Percentiles rank a stretch among this genome's conserved stretches.
Conservation (phyloP, 1,140 invertebrate genomes). For the Asbolus verrucosus region DNA sequence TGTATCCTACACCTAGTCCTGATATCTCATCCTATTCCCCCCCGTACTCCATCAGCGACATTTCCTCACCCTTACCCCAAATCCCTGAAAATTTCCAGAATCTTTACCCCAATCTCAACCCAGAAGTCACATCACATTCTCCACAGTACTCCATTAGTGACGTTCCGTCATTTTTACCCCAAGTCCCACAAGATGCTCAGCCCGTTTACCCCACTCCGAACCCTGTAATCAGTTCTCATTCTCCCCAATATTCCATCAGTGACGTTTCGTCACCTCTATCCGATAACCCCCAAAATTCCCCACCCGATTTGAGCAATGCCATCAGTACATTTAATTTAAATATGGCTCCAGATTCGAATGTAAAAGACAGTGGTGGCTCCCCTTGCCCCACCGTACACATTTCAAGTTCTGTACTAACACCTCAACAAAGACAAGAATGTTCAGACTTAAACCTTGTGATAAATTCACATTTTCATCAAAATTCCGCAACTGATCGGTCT, state of each 20-base stretch:
- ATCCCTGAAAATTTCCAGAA: conserved; percentile 46
- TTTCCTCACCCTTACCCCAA: conserved; percentile 17
- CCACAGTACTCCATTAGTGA: conserved; percentile 55
- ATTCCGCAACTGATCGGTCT: conserved; percentile 47
- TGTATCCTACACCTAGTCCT: conserved; percentile 58
- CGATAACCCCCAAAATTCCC: neutral
- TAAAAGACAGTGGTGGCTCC: conserved; percentile 37
- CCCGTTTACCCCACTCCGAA: too few species aligned
- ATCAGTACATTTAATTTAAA: conserved; percentile 57
- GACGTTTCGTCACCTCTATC: conserved; percentile 5
- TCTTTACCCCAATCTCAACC: conserved; percentile 58
- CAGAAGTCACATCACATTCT: conserved; percentile 59
- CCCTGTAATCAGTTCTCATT: too few species aligned
- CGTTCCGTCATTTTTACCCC: conserved; percentile 14
- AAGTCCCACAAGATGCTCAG: too few species aligned
- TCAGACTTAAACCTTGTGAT: conserved; percentile 62
- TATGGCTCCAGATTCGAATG: conserved; percentile 52
- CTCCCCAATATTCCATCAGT: too few species aligned
- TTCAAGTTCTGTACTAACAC: conserved; percentile 55
- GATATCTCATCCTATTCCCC: conserved; percentile 60
- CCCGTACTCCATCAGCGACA: conserved; percentile 53
- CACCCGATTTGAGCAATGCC: conserved; percentile 41
- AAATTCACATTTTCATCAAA: conserved; percentile 62
- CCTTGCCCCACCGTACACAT: conserved; percentile 60
- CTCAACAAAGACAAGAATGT: conserved; percentile 58